phyloP scores from a whole-genome alignment of 2,113 vertebrate genomes.

The Lonchura striata region DNA sequence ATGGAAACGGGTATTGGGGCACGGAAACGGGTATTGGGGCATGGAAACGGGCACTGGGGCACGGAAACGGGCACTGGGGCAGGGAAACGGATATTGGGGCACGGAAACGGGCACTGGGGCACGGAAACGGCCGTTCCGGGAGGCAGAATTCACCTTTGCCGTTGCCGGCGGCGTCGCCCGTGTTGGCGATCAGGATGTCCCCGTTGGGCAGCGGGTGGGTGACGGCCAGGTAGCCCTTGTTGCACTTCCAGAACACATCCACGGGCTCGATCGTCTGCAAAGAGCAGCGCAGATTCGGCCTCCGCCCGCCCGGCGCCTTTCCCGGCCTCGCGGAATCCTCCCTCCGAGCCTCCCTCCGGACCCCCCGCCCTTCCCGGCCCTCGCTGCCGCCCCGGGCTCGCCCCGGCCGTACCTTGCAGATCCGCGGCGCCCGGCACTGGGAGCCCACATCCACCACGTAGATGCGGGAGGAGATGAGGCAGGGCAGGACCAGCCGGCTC shows the following conservation, averaged over 20 bases:
- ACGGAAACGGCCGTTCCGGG: neutral
- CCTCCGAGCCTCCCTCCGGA: no score
- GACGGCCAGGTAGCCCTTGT: neutral
- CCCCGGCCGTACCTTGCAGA: slow-evolving; percentile 11
- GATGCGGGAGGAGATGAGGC: slow-evolving; percentile 42
- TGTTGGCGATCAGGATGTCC: neutral
- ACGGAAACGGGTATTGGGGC: no score
- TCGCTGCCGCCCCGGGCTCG: neutral
- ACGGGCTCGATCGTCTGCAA: neutral
- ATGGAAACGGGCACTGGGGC: no score
- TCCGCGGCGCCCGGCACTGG: neutral
- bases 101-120: neutral
- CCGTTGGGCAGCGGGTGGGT: neutral
- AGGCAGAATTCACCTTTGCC: neutral
- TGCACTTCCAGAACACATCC: slow-evolving; percentile 34
- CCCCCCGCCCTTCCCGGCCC: no score
- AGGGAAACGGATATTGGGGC: neutral
- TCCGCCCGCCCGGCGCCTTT: neutral
- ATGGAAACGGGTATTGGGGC: no score
- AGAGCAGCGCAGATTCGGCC: neutral
- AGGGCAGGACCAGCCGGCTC: slow-evolving; percentile 30
- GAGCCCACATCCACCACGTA: slow-evolving; percentile 51
- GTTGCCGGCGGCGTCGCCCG: neutral
- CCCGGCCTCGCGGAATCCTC: neutral
- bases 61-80: neutral